phyloP scores from a whole-genome alignment of 1,140 invertebrate genomes.

The Cydia fagiglandana region DNA sequence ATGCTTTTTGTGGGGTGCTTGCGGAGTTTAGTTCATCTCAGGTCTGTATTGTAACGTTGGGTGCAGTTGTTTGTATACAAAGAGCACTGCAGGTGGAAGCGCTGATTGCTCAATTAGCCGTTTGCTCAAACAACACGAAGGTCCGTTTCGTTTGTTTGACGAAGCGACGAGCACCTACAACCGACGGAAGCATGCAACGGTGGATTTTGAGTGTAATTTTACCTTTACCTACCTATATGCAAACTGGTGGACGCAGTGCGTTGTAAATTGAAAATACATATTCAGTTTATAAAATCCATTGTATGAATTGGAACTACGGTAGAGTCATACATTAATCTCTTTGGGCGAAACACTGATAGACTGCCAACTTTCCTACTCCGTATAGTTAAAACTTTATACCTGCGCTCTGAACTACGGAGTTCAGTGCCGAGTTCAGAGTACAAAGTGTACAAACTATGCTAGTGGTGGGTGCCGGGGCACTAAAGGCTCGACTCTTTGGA shows the following conservation, averaged over 20 bases:
- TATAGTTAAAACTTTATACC: not conserved
- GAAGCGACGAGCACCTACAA: not conserved
- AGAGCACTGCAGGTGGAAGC: too few species aligned
- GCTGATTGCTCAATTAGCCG: not conserved
- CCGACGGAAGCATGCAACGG: not conserved
- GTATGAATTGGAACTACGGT: too few species aligned
- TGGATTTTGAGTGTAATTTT: not conserved
- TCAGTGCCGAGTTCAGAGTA: not conserved
- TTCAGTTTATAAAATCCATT: too few species aligned
- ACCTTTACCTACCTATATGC: not conserved
- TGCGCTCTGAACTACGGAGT: not conserved
- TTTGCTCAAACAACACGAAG: constrained; percentile 3
- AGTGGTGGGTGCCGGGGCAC: too few species aligned
- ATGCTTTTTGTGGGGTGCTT: too few species aligned
- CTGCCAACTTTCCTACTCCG: too few species aligned
- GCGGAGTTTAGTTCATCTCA: too few species aligned
- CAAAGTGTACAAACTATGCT: not conserved
- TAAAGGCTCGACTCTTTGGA: not conserved
- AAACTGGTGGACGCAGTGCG: too few species aligned
- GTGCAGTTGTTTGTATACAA: not conserved
- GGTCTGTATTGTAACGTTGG: not conserved
- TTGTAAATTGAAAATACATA: too few species aligned
- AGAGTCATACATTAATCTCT: too few species aligned
- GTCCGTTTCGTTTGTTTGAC: not conserved
- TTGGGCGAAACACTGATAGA: too few species aligned